Base-by-base conservation (phyloP, 2,888 invertebrate species). In the Caenorhabditis doughertyi region DNA sequence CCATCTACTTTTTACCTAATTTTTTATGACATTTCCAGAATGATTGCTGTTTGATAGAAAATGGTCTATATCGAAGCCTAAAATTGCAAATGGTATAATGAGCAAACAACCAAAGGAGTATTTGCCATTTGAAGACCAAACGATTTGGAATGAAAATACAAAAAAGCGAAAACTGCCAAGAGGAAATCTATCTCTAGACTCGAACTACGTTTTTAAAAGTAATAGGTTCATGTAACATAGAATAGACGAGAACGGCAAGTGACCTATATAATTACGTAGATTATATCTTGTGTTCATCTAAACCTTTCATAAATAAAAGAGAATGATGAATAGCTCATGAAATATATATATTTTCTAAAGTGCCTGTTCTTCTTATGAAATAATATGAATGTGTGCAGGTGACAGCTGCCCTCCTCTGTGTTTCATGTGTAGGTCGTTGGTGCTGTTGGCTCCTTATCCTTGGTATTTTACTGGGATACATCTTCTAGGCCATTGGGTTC, bases 331-430 rank as follows among this genome's bases (percentile, higher is more conserved):
- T 18, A 2, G 18, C 44, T 47, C 18, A 47, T 47, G 44, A 18
- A 47, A 47, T 47, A 47, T 47, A 18, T 8, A 47, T 47, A 18
- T 13, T 18, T 47, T 47, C n/a, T n/a, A n/a, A 18, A 62, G 60
- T 62, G 60, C 27, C n/a, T 11, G 3, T 1, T 9, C 27, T n/a
- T 55, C n/a, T 62, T 35, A 62, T 62, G 60, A 62, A 62, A 44
- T 42, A 62, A 42, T 56, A 35, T 62, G 25, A 42, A 62, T 44
- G 27, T 44, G 16, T 62, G n/a, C 16, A 1, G 23, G 9, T 7
- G 27, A 62, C 60, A 62, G 42, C 60, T 42, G 60, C 60, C 44
- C 2, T 42, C 8, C n/a, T 51, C 44, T n/a, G 47, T 47, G 29
- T 44, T 55, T n/a, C 27, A 27, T 62, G 25, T 47, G 7, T 29